phyloP scores from a whole-genome alignment of 2,888 invertebrate genomes.

The Callinectes sapidus region DNA sequence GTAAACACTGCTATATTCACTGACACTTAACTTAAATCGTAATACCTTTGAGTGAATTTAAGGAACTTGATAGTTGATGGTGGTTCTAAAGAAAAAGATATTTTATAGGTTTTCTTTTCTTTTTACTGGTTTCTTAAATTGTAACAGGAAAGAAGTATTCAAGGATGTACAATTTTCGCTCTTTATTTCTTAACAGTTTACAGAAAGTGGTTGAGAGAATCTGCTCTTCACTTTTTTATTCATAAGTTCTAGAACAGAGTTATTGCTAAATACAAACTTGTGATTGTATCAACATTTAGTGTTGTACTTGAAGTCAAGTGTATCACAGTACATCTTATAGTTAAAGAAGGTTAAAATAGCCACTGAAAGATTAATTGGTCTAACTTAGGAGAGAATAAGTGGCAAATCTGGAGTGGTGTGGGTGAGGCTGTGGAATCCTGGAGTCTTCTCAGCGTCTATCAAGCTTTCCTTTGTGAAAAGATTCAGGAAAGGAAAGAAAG shows the following conservation, averaged over 20 bases:
- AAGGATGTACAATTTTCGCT: background rate
- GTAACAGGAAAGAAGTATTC: background rate
- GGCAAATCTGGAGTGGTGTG: constrained; percentile 27
- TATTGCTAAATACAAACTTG: constrained; percentile 62
- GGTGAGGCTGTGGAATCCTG: background rate
- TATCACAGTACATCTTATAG: constrained; percentile 58
- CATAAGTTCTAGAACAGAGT: background rate
- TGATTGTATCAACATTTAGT: constrained; percentile 50
- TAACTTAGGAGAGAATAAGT: constrained; percentile 47
- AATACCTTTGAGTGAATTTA: too few relatives aligned
- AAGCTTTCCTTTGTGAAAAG: background rate
- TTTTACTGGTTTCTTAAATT: background rate
- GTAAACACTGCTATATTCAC: too few relatives aligned
- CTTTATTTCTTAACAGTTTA: constrained; percentile 2
- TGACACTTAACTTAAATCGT: too few relatives aligned
- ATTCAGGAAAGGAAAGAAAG: too few relatives aligned
- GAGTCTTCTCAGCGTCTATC: constrained; percentile 20
- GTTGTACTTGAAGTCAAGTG: constrained; percentile 64
- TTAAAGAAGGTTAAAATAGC: constrained; percentile 30
- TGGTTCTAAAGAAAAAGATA: too few relatives aligned
- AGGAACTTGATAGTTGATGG: too few relatives aligned
- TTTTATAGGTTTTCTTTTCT: too few relatives aligned
- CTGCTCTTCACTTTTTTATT: constrained; percentile 15
- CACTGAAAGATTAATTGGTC: constrained; percentile 44
- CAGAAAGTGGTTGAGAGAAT: constrained; percentile 35